Evolutionary conservation across 2,113 vertebrate species (phyloP).

Genomic region (Cephalopterus ornatus): DNA sequence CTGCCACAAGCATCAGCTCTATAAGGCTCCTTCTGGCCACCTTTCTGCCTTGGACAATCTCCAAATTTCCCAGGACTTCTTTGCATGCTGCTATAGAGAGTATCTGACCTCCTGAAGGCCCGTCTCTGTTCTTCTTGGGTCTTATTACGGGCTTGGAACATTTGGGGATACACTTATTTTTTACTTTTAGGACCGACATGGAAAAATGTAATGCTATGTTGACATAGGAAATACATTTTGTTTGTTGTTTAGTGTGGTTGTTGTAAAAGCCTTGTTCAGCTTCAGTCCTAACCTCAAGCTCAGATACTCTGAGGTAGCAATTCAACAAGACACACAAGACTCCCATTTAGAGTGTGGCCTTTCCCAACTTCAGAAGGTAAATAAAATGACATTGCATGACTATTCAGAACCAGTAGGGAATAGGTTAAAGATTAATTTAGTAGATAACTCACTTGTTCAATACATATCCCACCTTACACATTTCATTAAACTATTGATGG

Average conservation of each 20-base stretch:
- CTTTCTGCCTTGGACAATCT: background rate
- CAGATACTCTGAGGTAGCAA: background rate
- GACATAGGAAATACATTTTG: background rate
- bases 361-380: background rate
- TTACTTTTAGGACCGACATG: background rate
- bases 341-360: background rate
- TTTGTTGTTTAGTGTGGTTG: background rate
- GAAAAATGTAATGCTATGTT: fast-evolving
- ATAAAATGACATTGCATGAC: fast-evolving
- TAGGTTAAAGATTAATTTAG: background rate
- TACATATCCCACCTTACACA: background rate
- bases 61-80: background rate
- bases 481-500: background rate
- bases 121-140: background rate
- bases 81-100: background rate
- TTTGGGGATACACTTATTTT: background rate
- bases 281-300: background rate
- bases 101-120: background rate
- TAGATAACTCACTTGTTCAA: background rate
- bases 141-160: background rate
- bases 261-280: background rate
- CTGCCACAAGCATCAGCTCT: background rate
- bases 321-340: background rate
- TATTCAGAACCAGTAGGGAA: background rate
- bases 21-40: background rate